Evolutionary conservation across 2,797 vertebrate species (phyloP), one percentile per base, ranked within the genome.

Genomic region (Hydrophis major): DNA sequence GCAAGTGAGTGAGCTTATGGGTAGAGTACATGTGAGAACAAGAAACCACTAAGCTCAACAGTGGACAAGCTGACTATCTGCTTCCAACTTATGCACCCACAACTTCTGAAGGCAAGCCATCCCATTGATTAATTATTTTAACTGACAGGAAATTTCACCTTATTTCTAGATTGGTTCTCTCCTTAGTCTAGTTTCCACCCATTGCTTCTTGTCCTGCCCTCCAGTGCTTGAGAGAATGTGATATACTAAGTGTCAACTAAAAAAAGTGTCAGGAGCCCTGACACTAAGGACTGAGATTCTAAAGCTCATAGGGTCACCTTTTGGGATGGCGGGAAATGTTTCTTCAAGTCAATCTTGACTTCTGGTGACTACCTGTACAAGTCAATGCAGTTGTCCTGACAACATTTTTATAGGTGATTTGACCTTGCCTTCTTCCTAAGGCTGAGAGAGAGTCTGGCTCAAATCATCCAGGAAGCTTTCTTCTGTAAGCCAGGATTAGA

Each of bases 11-110:
- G 37, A 88, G 60, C 89, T 92, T 59, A 47, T 93, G 93, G 42
- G 94, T 59, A 93, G 89, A 50, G 86, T 56, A 56, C 0, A 0
- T 10, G 1, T 89, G 78, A 89, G 94, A 87, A 89, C 32, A 2
- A 25, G 28, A 47, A 91, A 63, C 89, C 63, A 90, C 87, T 25
- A 56, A 89, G 94, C n/a, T 87, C 83, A 90, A 61, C 86, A 92
- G 94, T 86, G 42, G 4, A 60, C 57, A 37, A 88, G 59, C 56
- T 83, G 74, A 83, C 37, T 83, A 25, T 47, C 37, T 47, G 37
- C 47, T 83, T 83, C 74, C 74, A 83, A 47, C 37, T 83, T 83
- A 12, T 66, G 32, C 16, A 1, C 66, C 66, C 66, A 74, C 32
- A 74, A 74, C 32, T 74, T 37, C 32, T 20, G 14, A 74, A 74